A percentile compares a stretch with the other conserved stretches of the same genome.
Conservation (phyloP, 1,140 invertebrate genomes). For the Fopius arisanus region DNA sequence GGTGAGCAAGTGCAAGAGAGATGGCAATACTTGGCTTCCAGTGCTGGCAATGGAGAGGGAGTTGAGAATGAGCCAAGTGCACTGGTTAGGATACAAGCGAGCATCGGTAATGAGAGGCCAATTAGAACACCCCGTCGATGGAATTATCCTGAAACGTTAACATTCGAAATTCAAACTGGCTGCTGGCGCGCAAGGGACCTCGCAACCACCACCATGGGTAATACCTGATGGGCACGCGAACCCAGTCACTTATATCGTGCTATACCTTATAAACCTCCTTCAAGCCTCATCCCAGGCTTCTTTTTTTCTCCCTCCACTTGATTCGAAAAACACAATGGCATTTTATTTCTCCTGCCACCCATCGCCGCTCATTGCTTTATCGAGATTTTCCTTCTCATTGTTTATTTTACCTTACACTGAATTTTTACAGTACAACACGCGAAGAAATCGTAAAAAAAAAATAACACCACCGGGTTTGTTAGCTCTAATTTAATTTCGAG, state of each 20-base stretch:
- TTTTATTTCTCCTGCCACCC: neutral
- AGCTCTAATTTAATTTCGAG: neutral
- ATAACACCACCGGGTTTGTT: neutral
- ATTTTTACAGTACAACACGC: neutral
- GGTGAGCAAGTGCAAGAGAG: constrained; percentile 1
- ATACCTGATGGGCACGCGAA: constrained; percentile 58
- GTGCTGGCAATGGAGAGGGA: neutral
- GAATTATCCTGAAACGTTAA: constrained; percentile 59
- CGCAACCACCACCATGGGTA: constrained; percentile 39
- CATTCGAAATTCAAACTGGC: constrained; percentile 62
- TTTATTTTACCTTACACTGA: neutral
- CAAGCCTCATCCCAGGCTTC: neutral
- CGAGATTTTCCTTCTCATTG: too few species aligned
- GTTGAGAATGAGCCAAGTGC: constrained; percentile 15
- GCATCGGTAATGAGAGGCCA: constrained; percentile 65
- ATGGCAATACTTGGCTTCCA: neutral
- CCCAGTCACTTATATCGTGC: constrained; percentile 21
- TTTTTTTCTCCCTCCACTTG: neutral
- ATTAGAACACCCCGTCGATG: constrained; percentile 63
- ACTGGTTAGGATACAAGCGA: constrained; percentile 54
- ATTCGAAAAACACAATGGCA: neutral
- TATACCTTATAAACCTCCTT: neutral
- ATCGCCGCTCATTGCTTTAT: neutral
- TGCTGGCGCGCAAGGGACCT: constrained; percentile 50
- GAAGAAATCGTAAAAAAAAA: neutral